phyloP scores from a whole-genome alignment of 2,113 vertebrate genomes.

The Tonatia bakeri region DNA sequence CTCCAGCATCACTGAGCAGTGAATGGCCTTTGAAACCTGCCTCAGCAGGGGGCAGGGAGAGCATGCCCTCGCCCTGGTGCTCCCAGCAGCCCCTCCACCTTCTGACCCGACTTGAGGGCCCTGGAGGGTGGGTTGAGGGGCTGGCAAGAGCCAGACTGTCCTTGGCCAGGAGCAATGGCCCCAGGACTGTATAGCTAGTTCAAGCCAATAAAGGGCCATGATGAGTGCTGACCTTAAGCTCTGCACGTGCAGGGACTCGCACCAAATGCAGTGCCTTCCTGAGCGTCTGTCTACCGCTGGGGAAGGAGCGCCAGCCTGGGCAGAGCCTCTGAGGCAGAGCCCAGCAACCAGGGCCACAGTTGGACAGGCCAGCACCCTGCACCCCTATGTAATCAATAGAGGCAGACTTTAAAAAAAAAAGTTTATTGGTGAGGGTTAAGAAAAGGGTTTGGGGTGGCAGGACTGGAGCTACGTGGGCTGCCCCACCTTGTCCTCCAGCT shows the following conservation, averaged over 20 bases:
- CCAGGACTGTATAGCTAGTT: background rate
- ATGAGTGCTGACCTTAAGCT: background rate
- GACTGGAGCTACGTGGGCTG: constrained; percentile 72
- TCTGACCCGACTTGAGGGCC: background rate
- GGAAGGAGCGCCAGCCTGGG: background rate
- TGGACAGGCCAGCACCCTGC: background rate
- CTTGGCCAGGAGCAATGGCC: background rate
- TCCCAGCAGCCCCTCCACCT: background rate
- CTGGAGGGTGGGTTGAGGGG: background rate
- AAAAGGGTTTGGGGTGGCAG: background rate
- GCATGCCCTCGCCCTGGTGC: background rate
- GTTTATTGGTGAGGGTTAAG: constrained; percentile 78
- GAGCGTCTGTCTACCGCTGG: background rate
- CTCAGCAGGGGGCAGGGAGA: background rate
- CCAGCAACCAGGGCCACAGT: background rate
- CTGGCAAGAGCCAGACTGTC: background rate
- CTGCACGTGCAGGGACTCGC: background rate
- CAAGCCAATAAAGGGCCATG: constrained; percentile 61
- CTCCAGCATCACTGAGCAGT: background rate
- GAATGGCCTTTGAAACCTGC: background rate
- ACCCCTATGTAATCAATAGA: background rate
- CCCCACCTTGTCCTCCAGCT: constrained; percentile 87
- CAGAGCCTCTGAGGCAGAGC: background rate
- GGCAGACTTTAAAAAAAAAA: constrained; percentile 32
- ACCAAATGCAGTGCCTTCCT: accelerated